Evolutionary conservation across 2,797 vertebrate genomes (phyloP).

Genomic region (Platyrinchus mystaceus): DNA sequence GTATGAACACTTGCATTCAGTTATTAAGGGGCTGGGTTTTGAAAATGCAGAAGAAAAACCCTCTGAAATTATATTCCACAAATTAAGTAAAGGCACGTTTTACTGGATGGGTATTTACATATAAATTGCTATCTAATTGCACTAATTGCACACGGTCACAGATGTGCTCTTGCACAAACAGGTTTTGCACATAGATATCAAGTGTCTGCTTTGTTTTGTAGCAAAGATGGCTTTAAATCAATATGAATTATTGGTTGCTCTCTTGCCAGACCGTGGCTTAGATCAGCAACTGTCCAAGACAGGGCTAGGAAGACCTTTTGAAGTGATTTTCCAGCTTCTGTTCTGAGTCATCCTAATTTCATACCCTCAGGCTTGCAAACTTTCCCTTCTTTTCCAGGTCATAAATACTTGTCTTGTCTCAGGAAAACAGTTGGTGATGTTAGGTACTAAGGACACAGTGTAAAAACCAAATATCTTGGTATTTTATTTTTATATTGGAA

Average conservation of each 20-base stretch:
- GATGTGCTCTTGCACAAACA: conserved; percentile 33
- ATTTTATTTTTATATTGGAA: conserved; percentile 50
- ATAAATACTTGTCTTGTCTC: conserved; percentile 29
- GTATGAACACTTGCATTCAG: background rate
- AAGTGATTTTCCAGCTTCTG: conserved; percentile 15
- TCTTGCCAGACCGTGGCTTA: background rate
- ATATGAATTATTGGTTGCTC: background rate
- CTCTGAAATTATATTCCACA: background rate
- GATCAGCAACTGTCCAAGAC: background rate
- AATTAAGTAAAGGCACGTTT: conserved; percentile 22
- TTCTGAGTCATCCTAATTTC: conserved; percentile 42
- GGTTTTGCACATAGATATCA: conserved; percentile 47
- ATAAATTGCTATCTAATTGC: conserved; percentile 53
- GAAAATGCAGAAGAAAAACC: background rate
- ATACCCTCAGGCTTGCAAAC: background rate
- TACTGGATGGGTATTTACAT: conserved; percentile 43
- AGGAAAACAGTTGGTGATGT: conserved; percentile 7
- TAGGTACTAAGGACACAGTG: background rate
- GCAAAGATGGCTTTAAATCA: conserved; percentile 9
- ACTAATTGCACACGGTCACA: conserved; percentile 39
- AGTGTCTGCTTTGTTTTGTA: conserved; percentile 31
- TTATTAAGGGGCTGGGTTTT: background rate
- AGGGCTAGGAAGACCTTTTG: background rate
- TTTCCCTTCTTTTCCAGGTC: background rate
- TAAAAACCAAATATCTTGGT: conserved; percentile 53